These are phyloP conservation scores for Esox lucius DNA, from an alignment of 2,797 vertebrate species.

Conservation along the genomic window DNA sequence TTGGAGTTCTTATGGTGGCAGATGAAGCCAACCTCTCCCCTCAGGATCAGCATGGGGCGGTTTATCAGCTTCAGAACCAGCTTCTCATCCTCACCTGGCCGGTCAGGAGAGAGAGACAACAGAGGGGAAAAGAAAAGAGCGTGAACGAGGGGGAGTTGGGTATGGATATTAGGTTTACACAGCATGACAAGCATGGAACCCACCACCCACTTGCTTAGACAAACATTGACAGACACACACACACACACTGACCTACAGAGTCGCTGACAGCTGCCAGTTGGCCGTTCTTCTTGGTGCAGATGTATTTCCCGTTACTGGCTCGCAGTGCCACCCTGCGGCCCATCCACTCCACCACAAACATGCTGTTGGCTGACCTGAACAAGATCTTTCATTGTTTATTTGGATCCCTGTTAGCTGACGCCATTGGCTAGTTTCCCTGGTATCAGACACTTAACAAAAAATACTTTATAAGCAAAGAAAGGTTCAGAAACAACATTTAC, in stretches of 20 bases:
- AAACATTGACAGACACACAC: background rate
- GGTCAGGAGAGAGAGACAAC: background rate
- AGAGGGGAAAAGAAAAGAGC: background rate
- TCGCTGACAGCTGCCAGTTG: constrained; percentile 90
- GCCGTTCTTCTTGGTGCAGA: constrained; percentile 95
- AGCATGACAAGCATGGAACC: background rate
- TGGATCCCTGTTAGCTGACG: too few species aligned
- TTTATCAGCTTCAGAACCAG: constrained; percentile 92
- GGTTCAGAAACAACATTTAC: too few species aligned
- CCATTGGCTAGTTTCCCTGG: too few species aligned
- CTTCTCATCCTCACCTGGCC: constrained; percentile 87
- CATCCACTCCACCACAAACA: constrained; percentile 94
- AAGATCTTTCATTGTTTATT: background rate
- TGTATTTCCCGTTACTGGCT: constrained; percentile 91
- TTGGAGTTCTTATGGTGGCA: constrained; percentile 91
- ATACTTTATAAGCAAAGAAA: too few species aligned
- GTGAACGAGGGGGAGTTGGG: background rate
- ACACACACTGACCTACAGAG: constrained; percentile 76
- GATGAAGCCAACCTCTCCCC: constrained; percentile 92
- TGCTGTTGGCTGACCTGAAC: constrained; percentile 81
- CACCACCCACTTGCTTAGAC: background rate
- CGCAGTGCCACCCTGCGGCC: constrained; percentile 87
- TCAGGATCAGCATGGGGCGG: constrained; percentile 91
- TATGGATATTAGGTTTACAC: background rate
- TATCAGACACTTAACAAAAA: too few species aligned